Evolutionary conservation across 2,888 invertebrate species (phyloP).

Genomic region (Neoascia interrupta): DNA sequence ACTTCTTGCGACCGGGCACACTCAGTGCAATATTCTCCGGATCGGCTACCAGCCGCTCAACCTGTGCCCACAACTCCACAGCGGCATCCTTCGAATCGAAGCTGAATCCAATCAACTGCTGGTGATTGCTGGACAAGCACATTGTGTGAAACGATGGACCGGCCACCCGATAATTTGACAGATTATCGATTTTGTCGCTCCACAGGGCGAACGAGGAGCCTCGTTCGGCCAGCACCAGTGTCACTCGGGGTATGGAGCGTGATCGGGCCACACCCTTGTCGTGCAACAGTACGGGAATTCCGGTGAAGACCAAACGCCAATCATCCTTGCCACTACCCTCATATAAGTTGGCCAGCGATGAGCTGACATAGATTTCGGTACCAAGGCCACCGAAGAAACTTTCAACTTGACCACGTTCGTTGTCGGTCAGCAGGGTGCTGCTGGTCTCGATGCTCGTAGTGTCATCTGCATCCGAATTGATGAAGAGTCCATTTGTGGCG

Average conservation of each 20-base stretch:
- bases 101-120: slow-evolving; percentile 88
- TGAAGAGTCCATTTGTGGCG: slow-evolving; percentile 75
- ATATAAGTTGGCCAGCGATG: slow-evolving; percentile 87
- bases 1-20: slow-evolving; percentile 82
- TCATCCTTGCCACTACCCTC: slow-evolving; percentile 82
- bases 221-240: slow-evolving; percentile 87
- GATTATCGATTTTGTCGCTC: slow-evolving; percentile 89
- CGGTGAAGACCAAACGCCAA: slow-evolving; percentile 88
- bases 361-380: slow-evolving; percentile 88
- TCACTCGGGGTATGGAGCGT: slow-evolving; percentile 84
- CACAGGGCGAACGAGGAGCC: slow-evolving; percentile 91
- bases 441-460: slow-evolving; percentile 78
- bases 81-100: slow-evolving; percentile 89
- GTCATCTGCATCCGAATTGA: slow-evolving; percentile 77
- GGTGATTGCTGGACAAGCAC: slow-evolving; percentile 88
- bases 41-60: slow-evolving; percentile 86
- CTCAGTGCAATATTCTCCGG: slow-evolving; percentile 89
- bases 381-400: slow-evolving; percentile 88
- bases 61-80: slow-evolving; percentile 84
- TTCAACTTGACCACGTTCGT: slow-evolving; percentile 86
- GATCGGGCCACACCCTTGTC: slow-evolving; percentile 88
- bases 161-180: slow-evolving; percentile 86
- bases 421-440: slow-evolving; percentile 81
- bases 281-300: slow-evolving; percentile 88
- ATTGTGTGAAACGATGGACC: slow-evolving; percentile 90